Evolutionary conservation across 2,113 vertebrate species (phyloP).

Genomic region (Chaetura pelagica): DNA sequence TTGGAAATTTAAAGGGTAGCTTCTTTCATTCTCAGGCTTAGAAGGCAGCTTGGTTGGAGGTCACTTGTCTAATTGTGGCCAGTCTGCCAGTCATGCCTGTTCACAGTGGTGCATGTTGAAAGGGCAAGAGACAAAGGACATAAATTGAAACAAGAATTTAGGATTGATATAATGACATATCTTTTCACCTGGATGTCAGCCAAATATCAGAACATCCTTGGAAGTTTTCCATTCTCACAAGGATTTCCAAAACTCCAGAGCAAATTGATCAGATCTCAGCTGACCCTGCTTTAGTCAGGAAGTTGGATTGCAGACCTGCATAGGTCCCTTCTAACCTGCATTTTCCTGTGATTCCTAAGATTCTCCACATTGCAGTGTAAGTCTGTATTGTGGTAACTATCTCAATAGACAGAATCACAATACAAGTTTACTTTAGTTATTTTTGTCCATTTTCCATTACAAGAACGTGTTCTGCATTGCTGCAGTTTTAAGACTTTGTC

Average conservation of each 20-base stretch:
- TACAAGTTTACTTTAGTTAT: accelerated
- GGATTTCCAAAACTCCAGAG: no score
- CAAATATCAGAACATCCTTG: neutral
- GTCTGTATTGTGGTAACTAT: neutral
- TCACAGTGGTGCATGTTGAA: neutral
- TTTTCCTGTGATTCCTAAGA: neutral
- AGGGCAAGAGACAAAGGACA: neutral
- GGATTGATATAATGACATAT: neutral
- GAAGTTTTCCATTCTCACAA: no score
- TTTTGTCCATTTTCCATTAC: neutral
- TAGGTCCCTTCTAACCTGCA: neutral
- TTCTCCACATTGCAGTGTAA: neutral
- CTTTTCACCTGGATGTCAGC: neutral
- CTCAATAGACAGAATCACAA: neutral
- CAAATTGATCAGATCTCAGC: neutral
- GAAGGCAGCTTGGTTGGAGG: neutral
- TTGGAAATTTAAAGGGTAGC: neutral
- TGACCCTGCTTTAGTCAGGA: neutral
- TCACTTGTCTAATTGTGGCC: neutral
- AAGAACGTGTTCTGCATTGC: neutral
- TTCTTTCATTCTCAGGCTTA: neutral
- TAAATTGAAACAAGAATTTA: neutral
- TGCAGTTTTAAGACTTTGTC: neutral
- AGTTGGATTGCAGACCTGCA: neutral
- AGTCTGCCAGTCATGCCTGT: neutral